Conservation (phyloP, 2,113 vertebrate genomes). For the Tor tambroides region DNA sequence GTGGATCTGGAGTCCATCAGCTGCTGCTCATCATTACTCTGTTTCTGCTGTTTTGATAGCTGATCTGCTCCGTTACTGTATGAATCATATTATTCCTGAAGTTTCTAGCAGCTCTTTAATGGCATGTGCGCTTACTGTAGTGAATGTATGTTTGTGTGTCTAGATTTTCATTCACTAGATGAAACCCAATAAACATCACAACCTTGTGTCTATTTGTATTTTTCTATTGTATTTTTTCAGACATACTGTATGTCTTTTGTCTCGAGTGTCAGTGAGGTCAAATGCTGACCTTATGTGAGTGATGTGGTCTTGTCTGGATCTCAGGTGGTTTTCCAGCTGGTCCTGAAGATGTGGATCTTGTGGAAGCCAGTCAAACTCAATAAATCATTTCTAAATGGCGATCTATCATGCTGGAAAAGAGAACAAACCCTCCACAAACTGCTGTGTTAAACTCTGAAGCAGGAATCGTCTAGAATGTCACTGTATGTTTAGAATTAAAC, state of each 20-base stretch:
- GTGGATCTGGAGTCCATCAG: background rate
- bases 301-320: too few relatives aligned
- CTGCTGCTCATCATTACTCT: background rate
- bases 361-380: too few relatives aligned
- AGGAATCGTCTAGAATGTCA: background rate
- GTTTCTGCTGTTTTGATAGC: background rate
- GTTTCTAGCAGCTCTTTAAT: background rate
- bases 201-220: background rate
- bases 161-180: background rate
- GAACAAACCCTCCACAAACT: too few relatives aligned
- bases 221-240: background rate
- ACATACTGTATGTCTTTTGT: too few relatives aligned
- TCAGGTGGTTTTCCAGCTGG: too few relatives aligned
- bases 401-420: too few relatives aligned
- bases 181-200: background rate
- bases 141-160: background rate
- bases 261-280: too few relatives aligned
- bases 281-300: too few relatives aligned
- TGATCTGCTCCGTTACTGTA: background rate
- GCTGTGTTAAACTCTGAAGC: background rate
- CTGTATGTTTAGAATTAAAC: background rate
- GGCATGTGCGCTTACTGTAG: background rate
- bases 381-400: too few relatives aligned
- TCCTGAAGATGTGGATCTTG: too few relatives aligned
- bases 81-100: background rate